Evolutionary conservation across 2,113 vertebrate species (phyloP).

Genomic region (Telmatochromis sp.): DNA sequence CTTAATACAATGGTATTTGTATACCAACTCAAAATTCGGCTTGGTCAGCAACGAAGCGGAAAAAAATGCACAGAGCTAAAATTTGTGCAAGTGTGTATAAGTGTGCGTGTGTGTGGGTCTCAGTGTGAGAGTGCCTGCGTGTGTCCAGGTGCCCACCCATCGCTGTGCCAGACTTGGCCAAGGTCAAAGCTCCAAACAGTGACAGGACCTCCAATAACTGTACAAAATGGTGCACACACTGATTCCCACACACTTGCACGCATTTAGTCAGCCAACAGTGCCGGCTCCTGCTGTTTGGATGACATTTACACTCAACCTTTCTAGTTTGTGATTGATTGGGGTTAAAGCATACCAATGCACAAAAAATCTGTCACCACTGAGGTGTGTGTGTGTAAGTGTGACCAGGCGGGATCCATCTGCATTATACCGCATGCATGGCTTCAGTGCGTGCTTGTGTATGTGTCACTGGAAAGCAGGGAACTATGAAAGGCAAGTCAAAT

Average conservation of each 20-base stretch:
- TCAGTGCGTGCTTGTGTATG: background rate
- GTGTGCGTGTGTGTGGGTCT: background rate
- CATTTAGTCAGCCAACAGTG: constrained; percentile 37
- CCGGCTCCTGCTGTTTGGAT: constrained; percentile 63
- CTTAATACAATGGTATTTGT: constrained; percentile 63
- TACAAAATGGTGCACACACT: constrained; percentile 7
- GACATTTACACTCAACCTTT: constrained; percentile 66
- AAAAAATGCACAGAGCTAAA: background rate
- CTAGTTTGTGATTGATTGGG: constrained; percentile 60
- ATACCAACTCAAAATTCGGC: constrained; percentile 56
- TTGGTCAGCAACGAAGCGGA: constrained; percentile 31
- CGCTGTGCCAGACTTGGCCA: constrained; percentile 27
- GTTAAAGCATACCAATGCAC: constrained; percentile 61
- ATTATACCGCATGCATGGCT: background rate
- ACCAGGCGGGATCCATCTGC: background rate
- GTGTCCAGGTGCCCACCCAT: constrained; percentile 56
- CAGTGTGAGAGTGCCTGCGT: background rate
- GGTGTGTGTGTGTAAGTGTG: background rate
- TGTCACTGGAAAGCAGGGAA: background rate
- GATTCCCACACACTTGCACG: constrained; percentile 10
- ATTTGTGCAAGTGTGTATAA: background rate
- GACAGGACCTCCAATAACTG: constrained; percentile 45
- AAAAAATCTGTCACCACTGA: constrained; percentile 51
- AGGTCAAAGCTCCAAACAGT: constrained; percentile 49
- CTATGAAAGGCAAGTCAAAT: background rate